These are phyloP conservation scores for Diachasmimorpha longicaudata DNA, from an alignment of 1,140 invertebrate genomes.

Conservation along the genomic window DNA sequence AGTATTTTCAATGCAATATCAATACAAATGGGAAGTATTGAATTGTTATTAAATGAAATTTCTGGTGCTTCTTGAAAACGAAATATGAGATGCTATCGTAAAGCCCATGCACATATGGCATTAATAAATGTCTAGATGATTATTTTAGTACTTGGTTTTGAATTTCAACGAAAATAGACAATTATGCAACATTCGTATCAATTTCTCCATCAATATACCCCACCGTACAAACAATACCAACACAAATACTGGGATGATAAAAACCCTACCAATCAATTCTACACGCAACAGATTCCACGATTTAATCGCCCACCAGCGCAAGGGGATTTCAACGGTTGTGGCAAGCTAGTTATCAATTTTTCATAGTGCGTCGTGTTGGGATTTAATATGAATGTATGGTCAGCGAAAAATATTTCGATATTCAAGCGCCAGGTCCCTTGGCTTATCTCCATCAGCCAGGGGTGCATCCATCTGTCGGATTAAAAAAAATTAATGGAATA, in stretches of 20 bases:
- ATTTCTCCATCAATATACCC: neutral
- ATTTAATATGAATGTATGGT: constrained; percentile 17
- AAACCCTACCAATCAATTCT: neutral
- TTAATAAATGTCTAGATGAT: too few species aligned
- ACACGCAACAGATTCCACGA: constrained; percentile 7
- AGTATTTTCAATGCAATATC: neutral
- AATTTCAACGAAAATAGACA: too few species aligned
- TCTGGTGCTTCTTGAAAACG: neutral
- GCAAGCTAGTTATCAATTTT: constrained; percentile 19
- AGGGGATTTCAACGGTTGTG: neutral
- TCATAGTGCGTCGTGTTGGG: neutral
- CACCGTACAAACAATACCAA: too few species aligned
- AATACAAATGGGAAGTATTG: neutral
- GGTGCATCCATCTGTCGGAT: neutral
- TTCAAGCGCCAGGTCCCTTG: neutral
- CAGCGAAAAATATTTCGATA: constrained; percentile 8
- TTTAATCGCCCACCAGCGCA: neutral
- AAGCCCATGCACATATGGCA: too few species aligned
- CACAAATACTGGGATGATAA: neutral
- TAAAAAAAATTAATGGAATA: too few species aligned
- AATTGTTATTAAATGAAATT: neutral
- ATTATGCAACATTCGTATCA: neutral
- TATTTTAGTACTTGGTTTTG: too few species aligned
- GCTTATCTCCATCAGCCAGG: constrained; percentile 13
- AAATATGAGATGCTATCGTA: neutral